Base-by-base conservation (phyloP, 1,140 invertebrate genomes). In the Conus betulinus region DNA sequence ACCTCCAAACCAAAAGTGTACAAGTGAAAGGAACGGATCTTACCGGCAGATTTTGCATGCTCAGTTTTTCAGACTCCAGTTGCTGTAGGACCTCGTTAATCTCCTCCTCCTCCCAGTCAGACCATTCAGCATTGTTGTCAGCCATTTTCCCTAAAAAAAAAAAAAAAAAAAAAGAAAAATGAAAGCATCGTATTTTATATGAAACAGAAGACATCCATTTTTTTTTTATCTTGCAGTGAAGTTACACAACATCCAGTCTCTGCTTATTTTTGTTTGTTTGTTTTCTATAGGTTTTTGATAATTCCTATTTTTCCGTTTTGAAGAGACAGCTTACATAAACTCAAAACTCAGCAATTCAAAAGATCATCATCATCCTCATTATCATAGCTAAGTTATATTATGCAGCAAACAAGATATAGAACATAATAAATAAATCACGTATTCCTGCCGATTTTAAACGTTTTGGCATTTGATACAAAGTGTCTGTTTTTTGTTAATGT, bases 51-150 rank as follows among this genome's bases (percentile, higher is more conserved):
- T 6, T 57, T 57, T 57, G 6, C 55, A 57, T n/a, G n/a, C n/a
- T n/a, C n/a, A n/a, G n/a, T n/a, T 57, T 74, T 74, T 57, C 55
- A 6, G 55, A 57, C 13, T 57, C 55, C 55, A 57, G 55, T 57
- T 13, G 55, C 67, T 74, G 67, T 74, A 74, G 67, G 7, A 74
- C 7, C 67, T 74, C 67, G 67, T 74, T 74, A 10, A 74, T 74
- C n/a, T 74, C 67, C 67, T 74, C 67, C n/a, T 74, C 67, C 67
- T 74, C 67, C 67, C 67, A 74, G 67, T 74, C 67, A 74, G 67
- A 74, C 67, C 67, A 74, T 20, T 74, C 17, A 74, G 67, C 67
- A 74, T 74, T 25, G n/a, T 25, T 74, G 67, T 74, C 67, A 74
- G 67, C 67, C 67, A 74, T 74, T 23, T 74, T 74, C 6, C 20